Evolutionary conservation across 2,113 vertebrate genomes (phyloP).

Genomic region (Vidua macroura): DNA sequence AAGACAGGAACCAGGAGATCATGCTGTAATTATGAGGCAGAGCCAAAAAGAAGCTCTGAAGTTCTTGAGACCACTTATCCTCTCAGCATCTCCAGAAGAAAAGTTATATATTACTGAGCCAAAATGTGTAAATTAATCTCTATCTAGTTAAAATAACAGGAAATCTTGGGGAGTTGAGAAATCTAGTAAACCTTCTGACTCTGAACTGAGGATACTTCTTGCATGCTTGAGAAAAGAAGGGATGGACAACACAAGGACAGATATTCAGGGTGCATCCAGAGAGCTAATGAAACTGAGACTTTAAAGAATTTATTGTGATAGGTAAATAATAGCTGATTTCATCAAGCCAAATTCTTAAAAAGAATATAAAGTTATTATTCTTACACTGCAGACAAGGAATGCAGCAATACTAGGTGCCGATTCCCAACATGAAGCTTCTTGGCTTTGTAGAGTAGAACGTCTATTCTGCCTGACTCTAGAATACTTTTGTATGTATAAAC

Average conservation of each 20-base stretch:
- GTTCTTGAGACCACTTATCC: background rate
- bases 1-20: background rate
- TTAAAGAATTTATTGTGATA: background rate
- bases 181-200: background rate
- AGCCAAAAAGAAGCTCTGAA: background rate
- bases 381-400: background rate
- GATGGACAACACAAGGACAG: constrained; percentile 1
- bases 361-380: background rate
- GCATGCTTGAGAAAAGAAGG: background rate
- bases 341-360: background rate
- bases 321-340: background rate
- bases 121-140: background rate
- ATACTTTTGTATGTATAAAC: background rate
- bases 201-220: background rate
- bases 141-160: background rate
- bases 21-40: background rate
- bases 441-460: background rate
- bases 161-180: background rate
- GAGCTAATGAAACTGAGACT: constrained; percentile 2
- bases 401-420: background rate
- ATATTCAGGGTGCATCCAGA: constrained; percentile 59
- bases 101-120: background rate
- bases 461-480: background rate
- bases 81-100: background rate
- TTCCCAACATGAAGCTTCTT: background rate